Evolutionary conservation across 2,113 vertebrate species (phyloP), one percentile per base, ranked within the genome.

Genomic region (Heteronetta atricapilla): DNA sequence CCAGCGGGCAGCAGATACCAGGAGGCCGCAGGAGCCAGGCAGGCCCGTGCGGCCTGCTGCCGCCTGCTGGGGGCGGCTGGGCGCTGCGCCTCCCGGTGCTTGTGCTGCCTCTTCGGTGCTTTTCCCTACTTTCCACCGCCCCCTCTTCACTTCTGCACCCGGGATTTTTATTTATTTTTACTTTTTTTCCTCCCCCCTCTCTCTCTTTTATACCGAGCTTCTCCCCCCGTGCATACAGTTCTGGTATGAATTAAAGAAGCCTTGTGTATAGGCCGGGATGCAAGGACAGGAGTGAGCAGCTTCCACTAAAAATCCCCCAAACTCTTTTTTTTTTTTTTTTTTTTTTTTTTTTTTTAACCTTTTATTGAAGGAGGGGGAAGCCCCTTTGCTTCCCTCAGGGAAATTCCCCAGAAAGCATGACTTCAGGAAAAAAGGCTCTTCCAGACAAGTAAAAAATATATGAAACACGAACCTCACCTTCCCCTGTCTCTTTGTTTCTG

Each of bases 31-130:
- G 48, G 48, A 50, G 48, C 48, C 48, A 23, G 21, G 48, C 48
- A 50, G 48, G 48, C 48, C 48, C 48, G 48, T 50, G 22, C 23
- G 25, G 73, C 40, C 22, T 34, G 55, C 73, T 46, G 31, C 55
- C 40, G 21, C 82, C 98, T 97, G 83, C 96, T 81, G 97, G 17
- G 21, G 19, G 4, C 29, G 15, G 20, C 4, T 3, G 44, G 46
- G 64, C 59, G 6, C 75, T 85, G 92, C 90, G 23, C 23, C 50
- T 52, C 46, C 46, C 11, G 46, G 46, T 48, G 46, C 46, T 48
- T 21, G 46, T 21, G 50, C 50, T 26, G 50, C 23, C 50, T 13
- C 50, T 20, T 21, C 13, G 50, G 23, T 52, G 50, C 18, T 62
- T 50, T 46, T 15, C 31, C 5, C n/a, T 6, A 44, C 58, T 29